These are phyloP conservation scores for Ctenoplectra terminalis DNA, from an alignment of 1,140 invertebrate genomes.

Conservation along the genomic window DNA sequence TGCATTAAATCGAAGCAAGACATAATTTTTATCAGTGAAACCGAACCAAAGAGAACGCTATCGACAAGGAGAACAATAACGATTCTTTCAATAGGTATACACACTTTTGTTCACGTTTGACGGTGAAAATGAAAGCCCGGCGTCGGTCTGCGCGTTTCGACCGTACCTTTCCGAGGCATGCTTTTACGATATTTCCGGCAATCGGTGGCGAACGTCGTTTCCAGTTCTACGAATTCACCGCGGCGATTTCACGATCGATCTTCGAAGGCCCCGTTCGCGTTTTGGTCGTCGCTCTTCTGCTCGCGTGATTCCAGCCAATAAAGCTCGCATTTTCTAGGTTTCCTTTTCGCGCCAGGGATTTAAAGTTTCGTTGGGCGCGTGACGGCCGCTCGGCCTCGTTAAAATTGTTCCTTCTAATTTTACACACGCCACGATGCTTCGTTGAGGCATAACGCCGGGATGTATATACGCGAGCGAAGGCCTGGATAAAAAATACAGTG, in stretches of 20 bases:
- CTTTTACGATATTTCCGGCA: slow-evolving; percentile 13
- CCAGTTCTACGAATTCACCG: background rate
- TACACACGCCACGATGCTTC: slow-evolving; percentile 3
- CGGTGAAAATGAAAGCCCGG: background rate
- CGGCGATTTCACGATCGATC: slow-evolving; percentile 13
- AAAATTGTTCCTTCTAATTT: background rate
- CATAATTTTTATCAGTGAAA: too few relatives aligned
- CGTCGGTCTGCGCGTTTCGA: background rate
- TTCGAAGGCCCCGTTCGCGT: background rate
- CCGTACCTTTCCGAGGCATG: background rate
- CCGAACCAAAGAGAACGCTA: too few relatives aligned
- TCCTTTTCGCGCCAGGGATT: slow-evolving; percentile 31
- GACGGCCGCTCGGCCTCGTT: background rate
- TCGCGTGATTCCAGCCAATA: slow-evolving; percentile 51
- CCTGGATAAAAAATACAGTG: too few relatives aligned
- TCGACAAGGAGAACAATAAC: background rate
- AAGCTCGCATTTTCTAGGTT: slow-evolving; percentile 33
- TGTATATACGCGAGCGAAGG: too few relatives aligned
- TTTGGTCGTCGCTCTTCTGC: background rate
- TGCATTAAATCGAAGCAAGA: too few relatives aligned
- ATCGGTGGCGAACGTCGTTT: slow-evolving; percentile 7
- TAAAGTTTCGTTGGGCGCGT: slow-evolving; percentile 48
- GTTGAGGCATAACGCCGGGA: too few relatives aligned
- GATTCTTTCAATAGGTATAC: background rate
- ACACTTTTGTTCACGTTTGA: background rate